These are phyloP conservation scores for Lapara coniferarum DNA, from an alignment of 2,888 invertebrate genomes.

Conservation along the genomic window DNA sequence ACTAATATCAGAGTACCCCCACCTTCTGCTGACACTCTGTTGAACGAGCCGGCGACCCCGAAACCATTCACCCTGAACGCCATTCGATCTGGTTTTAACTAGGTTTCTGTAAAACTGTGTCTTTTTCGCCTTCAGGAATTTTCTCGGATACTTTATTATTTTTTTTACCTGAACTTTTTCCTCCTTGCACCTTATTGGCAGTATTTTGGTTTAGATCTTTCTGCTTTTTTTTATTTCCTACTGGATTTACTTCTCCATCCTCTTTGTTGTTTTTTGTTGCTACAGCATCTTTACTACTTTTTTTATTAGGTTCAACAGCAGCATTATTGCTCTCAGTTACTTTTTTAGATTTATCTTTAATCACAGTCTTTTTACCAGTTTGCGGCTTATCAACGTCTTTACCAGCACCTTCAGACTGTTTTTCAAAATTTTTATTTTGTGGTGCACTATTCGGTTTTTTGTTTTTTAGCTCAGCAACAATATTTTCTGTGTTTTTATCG, in stretches of 20 bases:
- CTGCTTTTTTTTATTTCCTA: slow-evolving; percentile 20
- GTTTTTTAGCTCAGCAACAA: not conserved
- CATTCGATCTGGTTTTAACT: too few relatives aligned
- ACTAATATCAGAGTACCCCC: too few relatives aligned
- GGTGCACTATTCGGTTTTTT: slow-evolving; percentile 5
- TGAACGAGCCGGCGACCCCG: too few relatives aligned
- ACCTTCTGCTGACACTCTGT: too few relatives aligned
- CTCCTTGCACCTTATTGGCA: slow-evolving; percentile 28
- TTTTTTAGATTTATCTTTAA: slow-evolving; percentile 7
- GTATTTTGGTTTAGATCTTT: slow-evolving; percentile 27
- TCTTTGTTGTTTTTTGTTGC: not conserved
- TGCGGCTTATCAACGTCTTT: not conserved
- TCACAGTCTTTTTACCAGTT: not conserved
- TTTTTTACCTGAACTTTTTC: slow-evolving; percentile 28
- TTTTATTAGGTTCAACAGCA: slow-evolving; percentile 29
- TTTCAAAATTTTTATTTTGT: slow-evolving; percentile 1
- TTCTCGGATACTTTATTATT: slow-evolving; percentile 7
- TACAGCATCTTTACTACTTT: slow-evolving; percentile 25
- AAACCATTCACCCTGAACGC: too few relatives aligned
- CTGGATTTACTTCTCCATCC: slow-evolving; percentile 4
- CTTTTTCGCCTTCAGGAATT: slow-evolving; percentile 3
- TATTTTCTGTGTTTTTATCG: slow-evolving; percentile 1
- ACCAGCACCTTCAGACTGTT: not conserved
- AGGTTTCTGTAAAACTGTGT: too few relatives aligned
- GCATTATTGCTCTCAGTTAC: not conserved